phyloP scores from a whole-genome alignment of 2,888 invertebrate genomes.

The Hartigia nigra region DNA sequence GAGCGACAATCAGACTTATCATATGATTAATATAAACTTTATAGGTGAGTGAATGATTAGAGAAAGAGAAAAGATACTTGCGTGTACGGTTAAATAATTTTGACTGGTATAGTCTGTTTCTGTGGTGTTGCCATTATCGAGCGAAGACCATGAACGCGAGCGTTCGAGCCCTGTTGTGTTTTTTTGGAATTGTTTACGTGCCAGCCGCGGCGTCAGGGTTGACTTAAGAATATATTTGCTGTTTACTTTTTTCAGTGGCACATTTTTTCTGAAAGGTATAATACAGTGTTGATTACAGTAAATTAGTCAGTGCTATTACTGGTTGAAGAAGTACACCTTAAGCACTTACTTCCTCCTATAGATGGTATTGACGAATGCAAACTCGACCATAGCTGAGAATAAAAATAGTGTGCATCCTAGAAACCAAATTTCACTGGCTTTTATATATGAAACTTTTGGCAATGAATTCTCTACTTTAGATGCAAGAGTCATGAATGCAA shows the following conservation, averaged over 20 bases:
- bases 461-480: slow-evolving; percentile 86
- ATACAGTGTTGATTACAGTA: background rate
- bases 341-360: slow-evolving; percentile 81
- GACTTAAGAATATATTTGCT: slow-evolving; percentile 88
- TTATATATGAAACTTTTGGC: slow-evolving; percentile 90
- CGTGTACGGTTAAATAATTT: slow-evolving; percentile 82
- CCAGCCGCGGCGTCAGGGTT: slow-evolving; percentile 82
- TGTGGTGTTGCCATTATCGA: slow-evolving; percentile 71
- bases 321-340: background rate
- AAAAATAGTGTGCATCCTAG: slow-evolving; percentile 86
- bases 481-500: slow-evolving; percentile 88
- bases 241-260: slow-evolving; percentile 78
- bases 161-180: slow-evolving; percentile 74
- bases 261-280: slow-evolving; percentile 71
- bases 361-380: slow-evolving; percentile 90
- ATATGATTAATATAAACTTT: background rate
- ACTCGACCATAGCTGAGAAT: slow-evolving; percentile 86
- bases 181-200: slow-evolving; percentile 77
- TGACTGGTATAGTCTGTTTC: slow-evolving; percentile 73
- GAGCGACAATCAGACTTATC: background rate
- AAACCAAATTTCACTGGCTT: slow-evolving; percentile 92
- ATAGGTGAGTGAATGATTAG: background rate
- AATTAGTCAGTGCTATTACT: background rate
- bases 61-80: slow-evolving; percentile 61
- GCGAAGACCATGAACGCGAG: slow-evolving; percentile 79